Evolutionary conservation across 2,888 invertebrate species (phyloP), one percentile per base, ranked within the genome.

Genomic region (Anticlea derivata): DNA sequence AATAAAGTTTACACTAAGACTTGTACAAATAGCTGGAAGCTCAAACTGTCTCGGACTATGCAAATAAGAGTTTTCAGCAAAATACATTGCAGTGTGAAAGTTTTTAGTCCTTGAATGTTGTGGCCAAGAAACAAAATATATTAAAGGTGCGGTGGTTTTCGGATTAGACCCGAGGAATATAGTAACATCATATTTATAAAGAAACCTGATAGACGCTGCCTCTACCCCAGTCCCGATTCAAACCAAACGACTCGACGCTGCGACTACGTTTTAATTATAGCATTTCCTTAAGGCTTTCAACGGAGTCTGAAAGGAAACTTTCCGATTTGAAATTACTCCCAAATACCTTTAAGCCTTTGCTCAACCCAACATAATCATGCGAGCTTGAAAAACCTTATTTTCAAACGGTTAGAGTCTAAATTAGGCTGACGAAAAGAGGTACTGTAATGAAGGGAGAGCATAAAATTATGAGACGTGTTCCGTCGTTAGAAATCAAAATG

Each of bases 401-500:
- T 7, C 46, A 11, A 8, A 11, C 0, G 0, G n/a, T 57, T 68
- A 56, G 46, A 52, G 54, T 47, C 40, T 47, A 35, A 38, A 40
- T 65, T 34, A 45, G 35, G 46, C 41, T 50, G 60, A 50, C 53
- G 52, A 52, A 50, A 38, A 60, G 49, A 33, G 49, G 51, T n/a
- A 31, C 3, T 63, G 58, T 61, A 55, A 56, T 66, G 66, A 75
- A 70, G 72, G 80, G 72, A 66, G 65, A 65, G 48, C 55, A 60
- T 61, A 69, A 83, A 41, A 79, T 81, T 84, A 85, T 83, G 77
- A 80, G 80, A 82, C 78, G 72, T 81, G 83, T 83, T 71, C 77
- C 82, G 75, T 82, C 82, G 81, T 85, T 85, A 78, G 79, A 83
- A 86, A 86, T 85, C 86, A 85, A 86, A 86, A 85, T 80, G 80